Evolutionary conservation across 53 echinoderm and acorn worm species (phyloP).

Genomic region (Holothuria scabra): DNA sequence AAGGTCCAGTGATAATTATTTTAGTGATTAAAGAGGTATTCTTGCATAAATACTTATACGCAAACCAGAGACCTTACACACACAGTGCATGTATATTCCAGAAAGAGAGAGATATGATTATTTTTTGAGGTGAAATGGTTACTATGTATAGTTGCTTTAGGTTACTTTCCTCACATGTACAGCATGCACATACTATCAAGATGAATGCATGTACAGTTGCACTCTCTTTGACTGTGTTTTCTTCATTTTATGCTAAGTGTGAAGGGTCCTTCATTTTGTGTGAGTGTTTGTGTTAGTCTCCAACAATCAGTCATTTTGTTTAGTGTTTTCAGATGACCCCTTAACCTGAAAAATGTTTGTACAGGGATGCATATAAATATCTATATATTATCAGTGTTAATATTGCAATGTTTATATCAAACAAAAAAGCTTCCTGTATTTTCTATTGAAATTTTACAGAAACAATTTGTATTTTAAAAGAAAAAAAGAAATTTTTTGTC

Average conservation of each 20-base stretch:
- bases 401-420: constrained; percentile 50
- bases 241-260: constrained; percentile 1
- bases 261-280: neutral
- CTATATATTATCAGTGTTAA: constrained; percentile 55
- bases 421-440: constrained; percentile 11
- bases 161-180: constrained; percentile 22
- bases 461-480: constrained; percentile 45
- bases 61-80: too few species aligned
- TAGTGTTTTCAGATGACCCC: constrained; percentile 42
- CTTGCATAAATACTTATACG: too few species aligned
- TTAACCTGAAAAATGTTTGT: constrained; percentile 33
- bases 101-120: constrained; percentile 7
- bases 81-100: too few species aligned
- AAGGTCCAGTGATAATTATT: too few species aligned
- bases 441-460: constrained; percentile 44
- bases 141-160: constrained; percentile 37
- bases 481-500: constrained; percentile 32
- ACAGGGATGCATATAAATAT: constrained; percentile 55
- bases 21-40: too few species aligned
- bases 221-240: constrained; percentile 26
- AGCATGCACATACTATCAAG: constrained; percentile 37
- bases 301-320: constrained; percentile 17
- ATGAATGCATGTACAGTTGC: constrained; percentile 35
- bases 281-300: neutral
- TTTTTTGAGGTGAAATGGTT: constrained; percentile 36